phyloP scores from a whole-genome alignment of 2,113 vertebrate genomes.

The human region DNA sequence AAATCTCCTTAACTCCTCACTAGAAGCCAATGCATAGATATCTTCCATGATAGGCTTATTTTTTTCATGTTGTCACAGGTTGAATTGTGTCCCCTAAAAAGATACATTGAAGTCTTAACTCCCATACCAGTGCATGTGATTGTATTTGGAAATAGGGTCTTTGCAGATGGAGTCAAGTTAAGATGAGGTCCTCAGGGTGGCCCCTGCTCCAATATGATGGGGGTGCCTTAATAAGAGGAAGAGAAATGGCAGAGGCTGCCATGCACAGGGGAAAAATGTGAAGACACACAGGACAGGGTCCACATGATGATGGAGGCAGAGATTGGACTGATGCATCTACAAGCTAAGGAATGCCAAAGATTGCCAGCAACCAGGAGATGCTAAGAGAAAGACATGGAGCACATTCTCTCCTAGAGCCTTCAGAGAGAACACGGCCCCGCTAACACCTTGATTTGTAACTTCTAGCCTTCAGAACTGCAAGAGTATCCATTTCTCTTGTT shows the following conservation, averaged over 20 bases:
- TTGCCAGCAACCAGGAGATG: no score
- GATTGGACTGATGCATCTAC: accelerated
- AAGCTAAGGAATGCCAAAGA: neutral
- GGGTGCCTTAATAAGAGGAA: neutral
- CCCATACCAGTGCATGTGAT: neutral
- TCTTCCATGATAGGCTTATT: neutral
- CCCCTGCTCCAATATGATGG: no score
- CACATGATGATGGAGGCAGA: neutral
- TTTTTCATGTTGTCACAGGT: neutral
- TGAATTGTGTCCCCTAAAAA: neutral
- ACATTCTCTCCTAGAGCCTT: neutral
- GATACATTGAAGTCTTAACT: neutral
- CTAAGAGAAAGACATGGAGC: neutral
- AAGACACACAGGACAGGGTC: neutral
- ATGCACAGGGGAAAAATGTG: no score
- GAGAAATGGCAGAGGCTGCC: neutral
- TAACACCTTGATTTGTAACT: neutral
- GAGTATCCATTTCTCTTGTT: neutral
- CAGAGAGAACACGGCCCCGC: neutral
- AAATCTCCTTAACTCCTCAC: neutral
- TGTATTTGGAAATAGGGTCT: neutral
- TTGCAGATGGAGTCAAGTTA: neutral
- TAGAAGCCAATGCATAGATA: accelerated
- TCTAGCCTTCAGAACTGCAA: neutral
- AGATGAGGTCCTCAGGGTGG: neutral